Percentiles rank a stretch among this genome's conserved stretches.
Evolutionary conservation across 92 coral and sea anemone genomes (phyloP).

Genomic region (Epizoanthus rinbou): DNA sequence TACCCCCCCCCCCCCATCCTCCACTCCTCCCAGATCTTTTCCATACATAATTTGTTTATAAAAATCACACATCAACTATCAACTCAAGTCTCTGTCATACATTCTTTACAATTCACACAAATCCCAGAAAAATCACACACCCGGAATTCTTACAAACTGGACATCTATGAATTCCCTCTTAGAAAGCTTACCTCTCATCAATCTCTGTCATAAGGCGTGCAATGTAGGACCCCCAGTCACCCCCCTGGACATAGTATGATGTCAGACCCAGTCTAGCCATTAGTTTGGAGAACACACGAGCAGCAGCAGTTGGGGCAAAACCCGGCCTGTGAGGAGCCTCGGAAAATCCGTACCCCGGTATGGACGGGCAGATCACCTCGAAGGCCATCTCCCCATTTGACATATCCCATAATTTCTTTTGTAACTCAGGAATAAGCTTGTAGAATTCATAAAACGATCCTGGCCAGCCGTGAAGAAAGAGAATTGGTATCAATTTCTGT

Average conservation of each 20-base stretch:
- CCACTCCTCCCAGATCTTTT: too few relatives aligned
- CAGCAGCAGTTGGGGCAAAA: constrained; percentile 61
- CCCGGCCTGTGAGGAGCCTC: constrained; percentile 91
- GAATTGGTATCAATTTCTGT: constrained; percentile 69
- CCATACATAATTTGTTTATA: too few relatives aligned
- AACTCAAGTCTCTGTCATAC: constrained; percentile 5
- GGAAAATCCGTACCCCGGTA: constrained; percentile 93
- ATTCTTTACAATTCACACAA: too few relatives aligned
- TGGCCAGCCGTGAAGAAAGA: constrained; percentile 98
- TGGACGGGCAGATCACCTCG: constrained; percentile 94
- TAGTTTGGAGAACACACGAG: constrained; percentile 76
- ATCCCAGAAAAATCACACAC: too few relatives aligned
- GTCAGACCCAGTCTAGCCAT: constrained; percentile 78
- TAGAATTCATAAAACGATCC: constrained; percentile 96
- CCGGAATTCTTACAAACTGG: too few relatives aligned
- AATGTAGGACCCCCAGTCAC: constrained; percentile 89
- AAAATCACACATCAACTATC: too few relatives aligned
- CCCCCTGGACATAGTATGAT: constrained; percentile 91
- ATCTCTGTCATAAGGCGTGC: constrained; percentile 74
- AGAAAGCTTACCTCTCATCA: constrained; percentile 71
- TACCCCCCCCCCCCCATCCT: too few relatives aligned
- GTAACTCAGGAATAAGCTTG: constrained; percentile 70
- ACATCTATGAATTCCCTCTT: not conserved
- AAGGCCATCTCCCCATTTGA: constrained; percentile 65
- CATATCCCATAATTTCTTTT: constrained; percentile 20